These are phyloP conservation scores for Aphelocoma coerulescens DNA, from an alignment of 2,113 vertebrate species.

Conservation along the genomic window DNA sequence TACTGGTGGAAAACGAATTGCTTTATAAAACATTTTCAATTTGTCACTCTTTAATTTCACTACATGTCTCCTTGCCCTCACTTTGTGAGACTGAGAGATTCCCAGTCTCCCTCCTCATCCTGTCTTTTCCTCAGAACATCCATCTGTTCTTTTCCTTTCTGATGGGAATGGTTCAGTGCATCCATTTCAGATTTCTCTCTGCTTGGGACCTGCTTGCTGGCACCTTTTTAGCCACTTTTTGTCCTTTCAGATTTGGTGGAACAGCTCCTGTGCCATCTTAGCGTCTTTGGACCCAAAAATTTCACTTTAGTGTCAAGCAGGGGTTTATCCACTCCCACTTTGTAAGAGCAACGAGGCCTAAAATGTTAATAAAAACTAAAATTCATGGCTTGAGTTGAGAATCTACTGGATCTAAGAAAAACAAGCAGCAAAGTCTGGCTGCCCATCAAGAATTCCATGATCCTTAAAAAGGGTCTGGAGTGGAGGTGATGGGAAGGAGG, in stretches of 20 bases:
- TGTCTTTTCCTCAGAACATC: not conserved
- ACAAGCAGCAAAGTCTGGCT: not conserved
- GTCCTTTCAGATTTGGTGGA: not conserved
- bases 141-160: not conserved
- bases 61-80: not conserved
- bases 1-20: not conserved
- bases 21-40: not conserved
- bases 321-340: not conserved
- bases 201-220: not conserved
- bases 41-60: not conserved
- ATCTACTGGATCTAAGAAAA: not conserved
- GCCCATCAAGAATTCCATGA: not conserved
- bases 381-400: not conserved
- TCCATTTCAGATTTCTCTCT: not conserved
- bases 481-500: not conserved
- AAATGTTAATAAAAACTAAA: not conserved
- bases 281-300: not conserved
- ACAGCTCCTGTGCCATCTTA: not conserved
- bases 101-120: not conserved
- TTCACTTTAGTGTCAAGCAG: not conserved
- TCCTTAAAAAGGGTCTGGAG: not conserved
- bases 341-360: not conserved
- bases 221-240: not conserved
- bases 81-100: not conserved
- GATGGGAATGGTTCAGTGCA: not conserved